Base-by-base conservation (phyloP, 2,797 vertebrate genomes). In the Petrocephalus sullivani region DNA sequence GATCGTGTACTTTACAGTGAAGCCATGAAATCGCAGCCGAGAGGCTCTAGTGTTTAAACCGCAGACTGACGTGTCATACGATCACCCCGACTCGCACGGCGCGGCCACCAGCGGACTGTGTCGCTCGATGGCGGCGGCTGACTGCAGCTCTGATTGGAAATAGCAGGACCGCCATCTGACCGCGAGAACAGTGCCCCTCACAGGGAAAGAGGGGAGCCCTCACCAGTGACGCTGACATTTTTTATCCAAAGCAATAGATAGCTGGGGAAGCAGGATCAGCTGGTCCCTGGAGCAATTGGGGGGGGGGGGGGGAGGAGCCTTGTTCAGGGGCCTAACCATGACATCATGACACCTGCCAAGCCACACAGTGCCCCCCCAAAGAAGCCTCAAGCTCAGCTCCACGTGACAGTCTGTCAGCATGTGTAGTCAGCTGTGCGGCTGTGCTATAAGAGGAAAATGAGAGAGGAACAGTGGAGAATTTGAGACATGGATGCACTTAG, bases 401-500 rank as follows among this genome's bases (percentile, higher is more conserved):
- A 10, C 8, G 75, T 81, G 75, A 81, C 41, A 3, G 10, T 46
- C 16, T 81, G 75, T 49, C 19, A 4, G 71, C 37, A 14, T 6
- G 19, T n/a, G 8, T 49, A 10, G 75, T 81, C 41, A 46, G 37
- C 37, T 49, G 41, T n/a, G 16, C 8, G 19, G 16, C 75, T 8
- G n/a, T 41, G 75, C 75, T 81, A 81, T 81, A 81, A 6, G 46
- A 81, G 41, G 41, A 81, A 19, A 49, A 81, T 81, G 41, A 81
- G 75, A 81, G 41, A 46, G 41, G 75, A 49, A 81, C 75, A 19
- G 83, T 85, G 53, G 49, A 85, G 51, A 85, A 85, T 85, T 85
- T 85, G 56, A 85, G 83, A 58, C 51, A 58, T 16, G 19, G 6
- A 8, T 8, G 75, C 41, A 81, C 75, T 81, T 81, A 16, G 41